Evolutionary conservation across 2,888 invertebrate species (phyloP).

Genomic region (Lasioglossum villosulum): DNA sequence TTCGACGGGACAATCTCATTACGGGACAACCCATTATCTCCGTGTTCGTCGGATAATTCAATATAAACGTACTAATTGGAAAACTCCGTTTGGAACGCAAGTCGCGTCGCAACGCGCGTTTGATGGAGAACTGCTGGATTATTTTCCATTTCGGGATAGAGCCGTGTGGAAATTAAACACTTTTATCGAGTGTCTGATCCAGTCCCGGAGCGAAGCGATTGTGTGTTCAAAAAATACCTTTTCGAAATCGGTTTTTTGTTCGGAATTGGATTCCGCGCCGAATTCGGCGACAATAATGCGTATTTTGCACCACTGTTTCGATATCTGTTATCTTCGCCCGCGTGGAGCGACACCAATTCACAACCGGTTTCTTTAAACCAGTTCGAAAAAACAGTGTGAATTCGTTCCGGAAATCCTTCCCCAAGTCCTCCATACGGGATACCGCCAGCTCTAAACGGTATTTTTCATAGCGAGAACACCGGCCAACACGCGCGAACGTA

Average conservation of each 20-base stretch:
- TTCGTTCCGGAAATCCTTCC: no score
- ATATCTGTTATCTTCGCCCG: no score
- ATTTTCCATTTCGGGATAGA: conserved; percentile 14
- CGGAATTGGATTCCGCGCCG: no score
- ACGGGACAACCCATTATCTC: conserved; percentile 75
- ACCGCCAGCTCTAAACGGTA: neutral
- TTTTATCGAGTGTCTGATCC: neutral
- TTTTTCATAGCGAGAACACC: neutral
- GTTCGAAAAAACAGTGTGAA: no score
- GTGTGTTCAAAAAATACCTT: neutral
- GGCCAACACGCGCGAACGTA: neutral
- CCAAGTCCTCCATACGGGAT: no score
- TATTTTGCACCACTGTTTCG: no score
- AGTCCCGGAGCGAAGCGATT: neutral
- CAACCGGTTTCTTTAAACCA: no score
- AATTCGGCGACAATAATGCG: no score
- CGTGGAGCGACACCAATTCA: no score
- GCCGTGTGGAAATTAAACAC: neutral
- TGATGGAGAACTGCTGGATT: conserved; percentile 13
- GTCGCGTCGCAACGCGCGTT: conserved; percentile 50
- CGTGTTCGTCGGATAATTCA: conserved; percentile 75
- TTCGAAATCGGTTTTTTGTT: neutral
- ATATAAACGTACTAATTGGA: conserved; percentile 79
- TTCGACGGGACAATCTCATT: conserved; percentile 74
- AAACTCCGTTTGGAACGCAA: conserved; percentile 74